Percentiles rank a stretch among this genome's conserved stretches.
phyloP scores from a whole-genome alignment of 2,888 invertebrate species.

The Lacanobia wlatinum region DNA sequence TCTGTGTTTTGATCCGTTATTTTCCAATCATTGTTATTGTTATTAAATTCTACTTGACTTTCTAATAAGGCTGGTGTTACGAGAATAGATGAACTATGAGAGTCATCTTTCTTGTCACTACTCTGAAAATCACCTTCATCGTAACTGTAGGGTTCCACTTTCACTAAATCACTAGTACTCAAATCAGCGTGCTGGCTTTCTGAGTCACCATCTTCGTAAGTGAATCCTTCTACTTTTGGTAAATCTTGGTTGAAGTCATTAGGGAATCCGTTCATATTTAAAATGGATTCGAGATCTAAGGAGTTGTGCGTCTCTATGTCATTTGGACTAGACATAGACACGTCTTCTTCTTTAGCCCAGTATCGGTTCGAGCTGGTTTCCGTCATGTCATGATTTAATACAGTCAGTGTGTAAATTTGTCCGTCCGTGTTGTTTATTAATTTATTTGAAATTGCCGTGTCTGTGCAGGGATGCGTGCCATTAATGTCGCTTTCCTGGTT shows the following conservation, averaged over 20 bases:
- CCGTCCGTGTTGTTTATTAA: conserved; percentile 93
- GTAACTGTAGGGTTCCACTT: conserved; percentile 85
- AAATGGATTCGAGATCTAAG: conserved; percentile 95
- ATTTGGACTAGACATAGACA: conserved; percentile 91
- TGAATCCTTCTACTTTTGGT: conserved; percentile 93
- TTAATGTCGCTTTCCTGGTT: conserved; percentile 92
- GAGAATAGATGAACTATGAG: conserved; percentile 82
- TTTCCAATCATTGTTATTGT: conserved; percentile 96
- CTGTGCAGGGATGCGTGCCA: conserved; percentile 87
- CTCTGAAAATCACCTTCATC: conserved; percentile 84
- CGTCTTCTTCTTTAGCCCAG: conserved; percentile 92
- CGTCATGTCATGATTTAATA: conserved; percentile 95
- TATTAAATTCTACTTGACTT: conserved; percentile 90
- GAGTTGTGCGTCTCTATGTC: conserved; percentile 91
- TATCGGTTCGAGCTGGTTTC: conserved; percentile 92
- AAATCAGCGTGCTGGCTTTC: conserved; percentile 94
- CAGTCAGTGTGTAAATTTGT: conserved; percentile 96
- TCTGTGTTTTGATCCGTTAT: conserved; percentile 93
- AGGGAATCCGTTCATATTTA: conserved; percentile 93
- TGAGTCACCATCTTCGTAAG: conserved; percentile 95
- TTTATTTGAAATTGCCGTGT: conserved; percentile 89
- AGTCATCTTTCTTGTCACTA: conserved; percentile 86
- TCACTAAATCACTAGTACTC: conserved; percentile 91
- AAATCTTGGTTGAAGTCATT: conserved; percentile 91
- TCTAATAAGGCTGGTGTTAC: conserved; percentile 90